Evolutionary conservation across 2,888 invertebrate species (phyloP), one percentile per base, ranked within the genome.

Genomic region (Venusia cambrica): DNA sequence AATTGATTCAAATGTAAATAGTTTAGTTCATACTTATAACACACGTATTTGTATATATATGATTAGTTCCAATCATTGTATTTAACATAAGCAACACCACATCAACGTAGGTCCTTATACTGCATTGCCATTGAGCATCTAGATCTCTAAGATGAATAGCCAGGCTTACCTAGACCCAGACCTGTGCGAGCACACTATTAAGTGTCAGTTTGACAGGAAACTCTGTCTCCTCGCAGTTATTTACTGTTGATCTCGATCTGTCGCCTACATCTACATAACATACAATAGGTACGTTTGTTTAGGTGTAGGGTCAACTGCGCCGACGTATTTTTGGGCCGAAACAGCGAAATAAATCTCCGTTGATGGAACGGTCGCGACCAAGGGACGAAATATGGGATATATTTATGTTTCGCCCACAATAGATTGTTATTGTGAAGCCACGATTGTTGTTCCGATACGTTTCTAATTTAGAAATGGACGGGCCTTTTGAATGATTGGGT

Each of bases 231-330:
- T 49, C 52, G 45, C 64, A 56, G 79, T 80, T 83, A 83, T 78
- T 81, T 78, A 80, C 72, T 63, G 74, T 72, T 74, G 72, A 81
- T 83, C 75, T 68, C 64, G 74, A 77, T 78, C 73, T 77, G 73
- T 69, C 68, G 48, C 48, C 49, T 51, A 50, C 45, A 53, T 57
- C 45, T 27, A 42, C 36, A 38, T 39, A 39, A 29, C 38, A 28
- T 26, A 41, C 44, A 43, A 47, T 45, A 48, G 50, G 38, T 34
- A 35, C 48, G 59, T 63, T 62, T 60, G 53, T 58, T 52, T 58
- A 59, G 60, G 59, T 48, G 45, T 49, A 49, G 48, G 51, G 51
- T 45, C 48, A 45, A 39, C 45, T 36, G 45, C 33, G 45, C 32
- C 44, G 47, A 50, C 46, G 42, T 47, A 51, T 51, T 51, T 51